Evolutionary conservation across 2,888 invertebrate genomes (phyloP).

Genomic region (Zygothrica quintamaculata): DNA sequence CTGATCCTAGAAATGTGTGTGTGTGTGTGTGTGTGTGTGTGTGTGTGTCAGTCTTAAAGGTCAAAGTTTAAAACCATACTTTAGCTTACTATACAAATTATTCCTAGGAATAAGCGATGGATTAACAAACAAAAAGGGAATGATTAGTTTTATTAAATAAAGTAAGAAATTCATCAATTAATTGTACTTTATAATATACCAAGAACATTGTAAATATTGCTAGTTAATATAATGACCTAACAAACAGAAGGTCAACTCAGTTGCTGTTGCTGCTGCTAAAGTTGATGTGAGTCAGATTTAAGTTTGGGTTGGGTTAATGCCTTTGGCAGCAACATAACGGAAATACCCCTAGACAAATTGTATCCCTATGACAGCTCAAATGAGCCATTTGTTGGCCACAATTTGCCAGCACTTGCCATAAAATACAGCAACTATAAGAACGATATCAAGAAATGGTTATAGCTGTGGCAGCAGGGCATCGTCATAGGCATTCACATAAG

Average conservation of each 20-base stretch:
- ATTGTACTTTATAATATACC: too few species aligned
- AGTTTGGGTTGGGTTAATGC: conserved; percentile 22
- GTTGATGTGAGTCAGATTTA: not conserved
- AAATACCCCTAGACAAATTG: conserved; percentile 44
- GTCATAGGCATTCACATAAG: conserved; percentile 2
- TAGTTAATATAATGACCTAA: too few species aligned
- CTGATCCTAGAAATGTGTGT: conserved; percentile 14
- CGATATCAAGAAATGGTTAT: conserved; percentile 36
- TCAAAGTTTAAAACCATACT: conserved; percentile 27
- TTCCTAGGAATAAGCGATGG: too few species aligned
- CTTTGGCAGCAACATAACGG: conserved; percentile 36
- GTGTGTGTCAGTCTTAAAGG: conserved; percentile 39
- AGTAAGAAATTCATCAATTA: too few species aligned
- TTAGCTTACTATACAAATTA: too few species aligned
- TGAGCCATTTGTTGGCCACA: conserved; percentile 58
- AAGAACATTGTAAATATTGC: too few species aligned
- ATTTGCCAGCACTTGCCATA: conserved; percentile 49
- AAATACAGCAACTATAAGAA: conserved; percentile 5
- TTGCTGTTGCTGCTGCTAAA: too few species aligned
- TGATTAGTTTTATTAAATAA: too few species aligned
- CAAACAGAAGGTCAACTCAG: too few species aligned
- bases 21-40: conserved; percentile 22
- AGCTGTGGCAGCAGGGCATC: conserved; percentile 21
- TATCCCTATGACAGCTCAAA: conserved; percentile 58
- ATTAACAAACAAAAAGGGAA: too few species aligned